These are phyloP conservation scores for Melanerpes aurifrons DNA, from an alignment of 2,113 vertebrate species.

Conservation along the genomic window DNA sequence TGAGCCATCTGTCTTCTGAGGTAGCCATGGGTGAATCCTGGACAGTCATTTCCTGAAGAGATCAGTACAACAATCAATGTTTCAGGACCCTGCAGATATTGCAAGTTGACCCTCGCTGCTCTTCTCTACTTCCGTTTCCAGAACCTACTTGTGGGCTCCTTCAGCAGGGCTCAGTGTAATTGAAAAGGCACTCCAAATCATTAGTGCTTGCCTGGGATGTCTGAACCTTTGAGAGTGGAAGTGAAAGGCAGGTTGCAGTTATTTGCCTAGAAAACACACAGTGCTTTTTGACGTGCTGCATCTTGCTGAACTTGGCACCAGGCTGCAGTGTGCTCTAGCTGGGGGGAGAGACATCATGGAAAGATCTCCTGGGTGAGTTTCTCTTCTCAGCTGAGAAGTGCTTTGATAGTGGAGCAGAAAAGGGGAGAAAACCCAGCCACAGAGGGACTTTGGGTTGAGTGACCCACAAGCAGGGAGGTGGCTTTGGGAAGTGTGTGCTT, in stretches of 20 bases:
- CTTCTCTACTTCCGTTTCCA: neutral
- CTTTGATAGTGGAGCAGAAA: neutral
- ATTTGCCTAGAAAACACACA: constrained; percentile 44
- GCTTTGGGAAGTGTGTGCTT: neutral
- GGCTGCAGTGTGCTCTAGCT: neutral
- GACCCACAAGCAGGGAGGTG: neutral
- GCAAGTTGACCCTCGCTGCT: neutral
- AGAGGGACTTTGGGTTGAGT: neutral
- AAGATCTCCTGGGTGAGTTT: constrained; percentile 45
- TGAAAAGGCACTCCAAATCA: neutral
- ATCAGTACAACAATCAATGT: neutral
- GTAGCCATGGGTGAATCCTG: neutral
- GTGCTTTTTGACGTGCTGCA: constrained; percentile 4
- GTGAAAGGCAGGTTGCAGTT: neutral
- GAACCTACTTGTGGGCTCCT: neutral
- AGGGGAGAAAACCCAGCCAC: neutral
- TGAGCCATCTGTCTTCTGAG: constrained; percentile 1
- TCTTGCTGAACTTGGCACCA: constrained; percentile 49
- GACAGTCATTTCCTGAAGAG: neutral
- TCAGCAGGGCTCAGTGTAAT: neutral
- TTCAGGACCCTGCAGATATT: neutral
- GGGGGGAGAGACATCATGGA: constrained; percentile 24
- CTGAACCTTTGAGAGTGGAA: neutral
- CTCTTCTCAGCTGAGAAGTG: neutral
- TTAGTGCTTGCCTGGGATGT: neutral